phyloP scores from a whole-genome alignment of 2,797 vertebrate genomes.

The Lepidocolaptes lacrymiger region DNA sequence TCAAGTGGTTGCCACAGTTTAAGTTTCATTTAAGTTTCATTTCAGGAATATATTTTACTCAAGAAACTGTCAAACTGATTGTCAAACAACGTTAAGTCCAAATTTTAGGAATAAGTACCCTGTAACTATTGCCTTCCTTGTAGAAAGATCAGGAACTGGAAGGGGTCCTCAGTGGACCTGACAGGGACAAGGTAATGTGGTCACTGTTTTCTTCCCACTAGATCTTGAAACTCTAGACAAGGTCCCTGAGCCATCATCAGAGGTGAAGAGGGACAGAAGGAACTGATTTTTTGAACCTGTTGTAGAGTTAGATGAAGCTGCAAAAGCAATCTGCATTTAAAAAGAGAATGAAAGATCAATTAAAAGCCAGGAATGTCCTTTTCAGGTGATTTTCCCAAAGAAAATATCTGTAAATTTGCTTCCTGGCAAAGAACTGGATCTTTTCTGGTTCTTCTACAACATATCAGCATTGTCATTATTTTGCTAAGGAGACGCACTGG shows the following conservation, averaged over 20 bases:
- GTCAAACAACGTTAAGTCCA: neutral
- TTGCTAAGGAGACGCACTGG: neutral
- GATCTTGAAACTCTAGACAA: neutral
- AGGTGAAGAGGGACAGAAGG: neutral
- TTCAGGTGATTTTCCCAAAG: neutral
- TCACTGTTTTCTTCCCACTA: neutral
- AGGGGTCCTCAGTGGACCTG: neutral
- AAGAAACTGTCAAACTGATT: neutral
- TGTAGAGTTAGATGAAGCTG: neutral
- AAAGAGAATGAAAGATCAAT: neutral
- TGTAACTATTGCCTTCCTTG: neutral
- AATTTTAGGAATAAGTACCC: neutral
- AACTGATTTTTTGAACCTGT: neutral
- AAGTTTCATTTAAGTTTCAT: neutral
- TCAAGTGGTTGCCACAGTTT: neutral
- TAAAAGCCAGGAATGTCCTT: neutral
- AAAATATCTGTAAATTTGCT: neutral
- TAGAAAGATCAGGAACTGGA: neutral
- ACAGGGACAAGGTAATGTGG: neutral
- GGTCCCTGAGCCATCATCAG: neutral
- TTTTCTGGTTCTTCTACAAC: neutral
- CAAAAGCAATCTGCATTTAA: neutral
- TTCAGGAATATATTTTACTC: neutral
- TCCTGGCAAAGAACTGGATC: neutral
- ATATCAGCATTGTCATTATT: conserved; percentile 19